Base-by-base conservation (phyloP, 2,113 vertebrate species). In the Plotosus lineatus region DNA sequence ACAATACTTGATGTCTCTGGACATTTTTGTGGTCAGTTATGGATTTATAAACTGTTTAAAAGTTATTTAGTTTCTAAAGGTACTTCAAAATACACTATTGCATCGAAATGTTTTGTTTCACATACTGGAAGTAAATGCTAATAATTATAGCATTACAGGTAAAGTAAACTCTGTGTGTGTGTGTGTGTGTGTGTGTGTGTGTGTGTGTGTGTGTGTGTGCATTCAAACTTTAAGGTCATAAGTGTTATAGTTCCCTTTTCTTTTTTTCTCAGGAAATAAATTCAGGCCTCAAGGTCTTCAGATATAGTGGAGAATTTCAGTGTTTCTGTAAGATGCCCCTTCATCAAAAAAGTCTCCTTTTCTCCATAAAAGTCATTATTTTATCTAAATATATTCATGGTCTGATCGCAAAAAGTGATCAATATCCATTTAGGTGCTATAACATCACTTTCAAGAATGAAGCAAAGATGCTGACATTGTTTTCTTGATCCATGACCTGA, bases 311-410 rank as follows among this genome's bases (percentile, higher is more conserved):
- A 61, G 50, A 19, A 55, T 63, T 65, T 60, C 26, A 28, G 6
- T 10, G 77, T 80, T 84, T 77, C 73, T 81, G 63, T 10, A 65
- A 44, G 23, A 28, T 17, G 3, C 51, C 46, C 68, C 56, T n/a
- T 40, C 36, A 31, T 65, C 56, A 63, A 11, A 33, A 42, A 50
- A 3, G n/a, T 65, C 11, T 75, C 81, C 36, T 42, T 40, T 63
- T 26, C 65, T n/a, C 66, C 55, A 63, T 19, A 56, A 78, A 77
- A 83, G 28, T 74, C 83, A 75, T 76, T 81, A 77, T 83, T 87
- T 81, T 58, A 75, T 78, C 81, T 80, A 81, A 83, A 84, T 84
- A 80, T 83, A 84, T 86, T 84, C 78, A 61, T 82, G 85, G 73
- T 84, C 82, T 76, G 78, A 85, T 84, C 61, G 61, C 56, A 76